phyloP scores from a whole-genome alignment of 2,113 vertebrate species.

The Globicephala melas region DNA sequence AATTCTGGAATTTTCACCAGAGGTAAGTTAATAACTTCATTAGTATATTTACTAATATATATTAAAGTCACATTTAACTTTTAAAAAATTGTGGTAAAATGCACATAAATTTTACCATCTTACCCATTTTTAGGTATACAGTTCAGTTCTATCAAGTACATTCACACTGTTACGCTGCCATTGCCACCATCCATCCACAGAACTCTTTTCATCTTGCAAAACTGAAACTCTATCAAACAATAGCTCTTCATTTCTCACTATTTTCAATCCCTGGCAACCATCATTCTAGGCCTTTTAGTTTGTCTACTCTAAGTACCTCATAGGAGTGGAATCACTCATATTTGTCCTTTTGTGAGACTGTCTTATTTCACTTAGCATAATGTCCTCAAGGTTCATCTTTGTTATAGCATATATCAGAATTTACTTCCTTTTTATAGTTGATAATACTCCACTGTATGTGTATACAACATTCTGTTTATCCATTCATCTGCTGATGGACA shows the following conservation, averaged over 20 bases:
- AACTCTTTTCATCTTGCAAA: neutral
- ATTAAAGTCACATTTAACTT: neutral
- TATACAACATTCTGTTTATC: neutral
- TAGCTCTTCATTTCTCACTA: neutral
- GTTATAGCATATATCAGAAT: neutral
- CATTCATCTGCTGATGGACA: neutral
- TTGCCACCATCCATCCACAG: neutral
- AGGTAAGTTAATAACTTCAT: neutral
- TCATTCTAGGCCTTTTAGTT: neutral
- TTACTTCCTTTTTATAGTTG: neutral
- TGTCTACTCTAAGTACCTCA: neutral
- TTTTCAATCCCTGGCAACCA: neutral
- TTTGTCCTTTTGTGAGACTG: neutral
- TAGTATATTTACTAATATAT: neutral
- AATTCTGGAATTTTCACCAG: neutral
- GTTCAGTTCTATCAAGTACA: neutral
- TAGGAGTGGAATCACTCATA: neutral
- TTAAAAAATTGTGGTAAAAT: neutral
- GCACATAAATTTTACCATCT: neutral
- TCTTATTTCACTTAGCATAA: neutral
- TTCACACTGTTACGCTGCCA: neutral
- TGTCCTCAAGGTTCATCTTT: neutral
- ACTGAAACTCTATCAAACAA: neutral
- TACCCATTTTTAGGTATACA: neutral
- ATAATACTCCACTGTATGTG: neutral